Percentiles rank a stretch among this genome's conserved stretches.
Evolutionary conservation across 2,113 vertebrate species (phyloP).

Genomic region (Hippocampus abdominalis): DNA sequence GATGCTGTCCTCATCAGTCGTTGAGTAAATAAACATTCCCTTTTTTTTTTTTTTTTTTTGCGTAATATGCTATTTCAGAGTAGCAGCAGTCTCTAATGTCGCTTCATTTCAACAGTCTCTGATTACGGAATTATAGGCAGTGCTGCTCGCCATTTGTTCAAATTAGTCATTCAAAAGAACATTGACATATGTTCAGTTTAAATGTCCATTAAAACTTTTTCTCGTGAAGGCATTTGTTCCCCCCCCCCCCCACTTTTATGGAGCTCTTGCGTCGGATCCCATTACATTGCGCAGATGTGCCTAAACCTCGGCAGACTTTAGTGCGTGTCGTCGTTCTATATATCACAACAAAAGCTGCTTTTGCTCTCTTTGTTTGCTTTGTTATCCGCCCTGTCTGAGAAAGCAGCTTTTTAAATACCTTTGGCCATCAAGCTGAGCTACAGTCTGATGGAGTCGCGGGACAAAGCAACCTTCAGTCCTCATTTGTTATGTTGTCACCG

Average conservation of each 20-base stretch:
- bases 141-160: neutral
- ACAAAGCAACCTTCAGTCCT: conserved; percentile 17
- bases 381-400: conserved; percentile 13
- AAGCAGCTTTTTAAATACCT: conserved; percentile 15
- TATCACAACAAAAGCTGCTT: neutral
- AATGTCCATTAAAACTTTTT: neutral
- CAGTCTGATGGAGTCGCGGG: conserved; percentile 7
- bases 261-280: neutral
- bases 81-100: too few relatives aligned
- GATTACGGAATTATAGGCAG: neutral
- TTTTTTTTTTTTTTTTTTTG: too few relatives aligned
- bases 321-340: neutral
- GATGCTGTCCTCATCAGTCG: too few relatives aligned
- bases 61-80: too few relatives aligned
- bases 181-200: neutral
- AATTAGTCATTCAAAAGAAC: neutral
- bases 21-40: too few relatives aligned
- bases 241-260: neutral
- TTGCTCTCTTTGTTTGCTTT: neutral
- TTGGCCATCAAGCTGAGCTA: conserved; percentile 16
- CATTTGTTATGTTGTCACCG: conserved; percentile 12
- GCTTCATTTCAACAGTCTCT: neutral
- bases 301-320: neutral
- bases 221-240: neutral
- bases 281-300: neutral